A percentile compares a stretch with the other conserved stretches of the same genome.
Conservation (phyloP, 2,113 vertebrate genomes). For the Condylura cristata region DNA sequence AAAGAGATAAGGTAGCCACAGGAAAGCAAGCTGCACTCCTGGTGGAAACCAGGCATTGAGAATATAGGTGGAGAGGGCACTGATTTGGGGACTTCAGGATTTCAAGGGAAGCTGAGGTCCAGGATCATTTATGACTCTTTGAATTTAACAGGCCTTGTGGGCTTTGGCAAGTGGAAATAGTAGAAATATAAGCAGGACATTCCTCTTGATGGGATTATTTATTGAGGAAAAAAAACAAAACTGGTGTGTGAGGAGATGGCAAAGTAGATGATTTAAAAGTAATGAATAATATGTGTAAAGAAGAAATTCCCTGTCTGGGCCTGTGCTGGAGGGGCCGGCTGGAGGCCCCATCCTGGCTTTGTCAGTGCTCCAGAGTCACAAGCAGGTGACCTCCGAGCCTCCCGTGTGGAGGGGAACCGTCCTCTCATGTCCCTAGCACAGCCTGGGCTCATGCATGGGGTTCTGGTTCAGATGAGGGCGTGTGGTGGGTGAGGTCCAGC, state of each 20-base stretch:
- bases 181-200: neutral
- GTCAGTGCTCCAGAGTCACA: neutral
- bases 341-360: neutral
- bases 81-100: neutral
- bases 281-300: neutral
- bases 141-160: neutral
- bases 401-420: neutral
- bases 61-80: neutral
- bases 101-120: neutral
- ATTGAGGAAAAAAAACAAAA: neutral
- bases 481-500: neutral
- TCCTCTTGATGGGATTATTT: neutral
- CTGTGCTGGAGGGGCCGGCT: neutral
- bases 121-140: neutral
- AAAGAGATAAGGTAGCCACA: neutral
- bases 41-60: neutral
- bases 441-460: neutral
- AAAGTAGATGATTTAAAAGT: neutral
- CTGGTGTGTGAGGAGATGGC: neutral
- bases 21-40: neutral
- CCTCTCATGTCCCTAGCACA: neutral
- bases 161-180: neutral
- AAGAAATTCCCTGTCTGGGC: no score
- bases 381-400: neutral
- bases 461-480: neutral